A percentile compares a stretch with the other conserved stretches of the same genome.
These are phyloP conservation scores for Lasioglossum baleicum DNA, from an alignment of 1,140 invertebrate genomes.

Conservation along the genomic window DNA sequence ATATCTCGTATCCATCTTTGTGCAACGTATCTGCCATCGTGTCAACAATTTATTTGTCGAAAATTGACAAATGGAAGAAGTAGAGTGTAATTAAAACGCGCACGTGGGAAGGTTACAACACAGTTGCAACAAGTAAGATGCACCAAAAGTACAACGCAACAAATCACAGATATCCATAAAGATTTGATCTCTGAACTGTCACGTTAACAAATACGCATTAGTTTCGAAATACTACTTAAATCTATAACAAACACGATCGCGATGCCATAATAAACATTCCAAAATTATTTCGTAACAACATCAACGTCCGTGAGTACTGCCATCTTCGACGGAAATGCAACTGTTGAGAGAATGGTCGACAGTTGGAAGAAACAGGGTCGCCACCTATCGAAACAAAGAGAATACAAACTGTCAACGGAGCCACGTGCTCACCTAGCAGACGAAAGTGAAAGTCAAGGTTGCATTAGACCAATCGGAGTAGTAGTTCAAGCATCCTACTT, in stretches of 20 bases:
- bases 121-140: conserved; percentile 28
- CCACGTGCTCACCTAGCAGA: conserved; percentile 58
- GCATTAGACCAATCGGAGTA: too few relatives aligned
- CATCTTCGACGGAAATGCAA: conserved; percentile 56
- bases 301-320: too few relatives aligned
- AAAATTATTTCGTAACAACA: conserved; percentile 37
- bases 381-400: conserved; percentile 23
- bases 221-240: too few relatives aligned
- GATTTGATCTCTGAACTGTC: neutral
- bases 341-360: conserved; percentile 26
- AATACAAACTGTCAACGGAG: conserved; percentile 39
- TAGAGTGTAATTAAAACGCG: conserved; percentile 4
- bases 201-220: conserved; percentile 33
- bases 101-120: conserved; percentile 49
- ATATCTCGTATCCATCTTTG: conserved; percentile 64
- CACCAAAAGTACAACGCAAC: neutral
- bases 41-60: conserved; percentile 8
- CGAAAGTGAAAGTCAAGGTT: conserved; percentile 48
- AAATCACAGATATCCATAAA: conserved; percentile 33
- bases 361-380: conserved; percentile 25
- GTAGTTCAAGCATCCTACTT: too few relatives aligned
- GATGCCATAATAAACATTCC: too few relatives aligned
- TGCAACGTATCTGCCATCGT: conserved; percentile 61
- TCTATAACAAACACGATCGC: too few relatives aligned
- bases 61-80: neutral